phyloP scores from a whole-genome alignment of 2,888 invertebrate genomes.

The Allygus modestus region DNA sequence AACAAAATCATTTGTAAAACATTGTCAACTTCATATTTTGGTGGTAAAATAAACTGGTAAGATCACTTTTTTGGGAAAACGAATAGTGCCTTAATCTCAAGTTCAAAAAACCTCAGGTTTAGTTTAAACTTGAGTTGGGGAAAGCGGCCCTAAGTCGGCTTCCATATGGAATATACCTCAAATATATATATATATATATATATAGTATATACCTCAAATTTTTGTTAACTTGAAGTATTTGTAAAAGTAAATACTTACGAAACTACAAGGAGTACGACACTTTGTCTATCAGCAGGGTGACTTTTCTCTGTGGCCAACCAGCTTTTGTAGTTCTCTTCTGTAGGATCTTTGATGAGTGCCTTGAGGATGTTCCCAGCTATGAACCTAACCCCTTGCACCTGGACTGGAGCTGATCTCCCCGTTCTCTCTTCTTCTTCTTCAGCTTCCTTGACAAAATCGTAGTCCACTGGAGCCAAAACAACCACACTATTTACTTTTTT shows the following conservation, averaged over 20 bases:
- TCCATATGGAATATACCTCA: too few species aligned
- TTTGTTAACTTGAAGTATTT: too few species aligned
- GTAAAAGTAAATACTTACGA: slow-evolving; percentile 46
- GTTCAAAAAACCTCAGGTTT: too few species aligned
- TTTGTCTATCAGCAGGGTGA: slow-evolving; percentile 86
- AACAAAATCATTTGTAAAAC: too few species aligned
- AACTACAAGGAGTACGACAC: slow-evolving; percentile 86
- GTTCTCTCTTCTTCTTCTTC: slow-evolving; percentile 71
- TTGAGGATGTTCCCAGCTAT: slow-evolving; percentile 87
- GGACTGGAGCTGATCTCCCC: slow-evolving; percentile 78
- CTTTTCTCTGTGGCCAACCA: slow-evolving; percentile 89
- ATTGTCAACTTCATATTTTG: too few species aligned
- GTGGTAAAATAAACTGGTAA: too few species aligned
- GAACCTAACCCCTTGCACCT: slow-evolving; percentile 84
- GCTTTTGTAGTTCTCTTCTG: slow-evolving; percentile 86
- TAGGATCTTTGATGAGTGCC: slow-evolving; percentile 85
- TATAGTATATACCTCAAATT: too few species aligned
- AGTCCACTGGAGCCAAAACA: slow-evolving; percentile 89
- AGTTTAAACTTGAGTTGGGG: too few species aligned
- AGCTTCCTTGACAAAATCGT: slow-evolving; percentile 77
- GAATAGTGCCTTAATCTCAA: too few species aligned
- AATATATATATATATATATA: too few species aligned
- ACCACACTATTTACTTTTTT: slow-evolving; percentile 91
- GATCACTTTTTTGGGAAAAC: too few species aligned
- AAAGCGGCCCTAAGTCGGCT: too few species aligned